Percentiles rank a stretch among this genome's conserved stretches.
Conservation (phyloP, 2,113 vertebrate genomes). For the Leptobrachium ailaonicum region DNA sequence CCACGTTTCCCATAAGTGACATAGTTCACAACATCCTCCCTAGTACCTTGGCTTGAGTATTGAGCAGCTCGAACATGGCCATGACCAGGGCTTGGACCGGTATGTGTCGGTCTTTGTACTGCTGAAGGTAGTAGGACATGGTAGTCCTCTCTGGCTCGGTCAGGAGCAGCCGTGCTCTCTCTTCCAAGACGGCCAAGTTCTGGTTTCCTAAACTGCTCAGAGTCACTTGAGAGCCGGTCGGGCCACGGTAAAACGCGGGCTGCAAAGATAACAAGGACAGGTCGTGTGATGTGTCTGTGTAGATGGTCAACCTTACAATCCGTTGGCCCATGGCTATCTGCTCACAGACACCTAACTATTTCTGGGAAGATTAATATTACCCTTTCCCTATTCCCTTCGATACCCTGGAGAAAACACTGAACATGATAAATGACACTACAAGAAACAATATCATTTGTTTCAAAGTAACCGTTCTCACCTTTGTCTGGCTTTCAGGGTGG, state of each 20-base stretch:
- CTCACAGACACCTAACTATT: too few relatives aligned
- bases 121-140: slow-evolving; percentile 92
- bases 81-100: slow-evolving; percentile 86
- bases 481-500: neutral
- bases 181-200: slow-evolving; percentile 85
- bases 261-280: slow-evolving; percentile 58
- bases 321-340: too few relatives aligned
- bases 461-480: neutral
- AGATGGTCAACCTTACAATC: too few relatives aligned
- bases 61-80: slow-evolving; percentile 92
- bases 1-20: too few relatives aligned
- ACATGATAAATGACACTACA: too few relatives aligned
- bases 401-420: too few relatives aligned
- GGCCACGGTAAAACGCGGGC: slow-evolving; percentile 87
- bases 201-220: slow-evolving; percentile 93
- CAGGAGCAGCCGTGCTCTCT: slow-evolving; percentile 87
- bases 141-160: slow-evolving; percentile 82
- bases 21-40: too few relatives aligned
- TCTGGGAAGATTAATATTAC: too few relatives aligned
- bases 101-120: slow-evolving; percentile 86
- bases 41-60: slow-evolving; percentile 91
- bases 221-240: slow-evolving; percentile 91
- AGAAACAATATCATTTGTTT: too few relatives aligned
- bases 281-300: too few relatives aligned
- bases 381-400: too few relatives aligned